A percentile compares a stretch with the other conserved stretches of the same genome.
Evolutionary conservation across 2,888 invertebrate species (phyloP).

Genomic region (Theretra japonica): DNA sequence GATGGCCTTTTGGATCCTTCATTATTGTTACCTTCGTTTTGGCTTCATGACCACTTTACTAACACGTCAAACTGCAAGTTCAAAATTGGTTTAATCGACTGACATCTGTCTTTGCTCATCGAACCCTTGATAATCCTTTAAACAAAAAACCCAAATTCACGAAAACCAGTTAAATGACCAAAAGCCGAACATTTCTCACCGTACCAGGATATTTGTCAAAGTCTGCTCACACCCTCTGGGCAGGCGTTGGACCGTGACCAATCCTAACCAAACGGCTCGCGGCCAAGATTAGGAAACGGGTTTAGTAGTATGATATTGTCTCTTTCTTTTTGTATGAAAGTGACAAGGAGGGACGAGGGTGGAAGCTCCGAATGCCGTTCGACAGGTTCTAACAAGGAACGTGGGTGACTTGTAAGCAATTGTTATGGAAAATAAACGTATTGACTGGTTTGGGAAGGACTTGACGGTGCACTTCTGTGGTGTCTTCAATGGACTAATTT

Average conservation of each 20-base stretch:
- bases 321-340: conserved; percentile 37
- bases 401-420: conserved; percentile 64
- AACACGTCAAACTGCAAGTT: neutral
- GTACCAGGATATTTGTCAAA: conserved; percentile 58
- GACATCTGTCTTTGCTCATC: neutral
- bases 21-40: neutral
- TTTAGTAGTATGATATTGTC: conserved; percentile 43
- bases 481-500: neutral
- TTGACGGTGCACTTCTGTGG: conserved; percentile 13
- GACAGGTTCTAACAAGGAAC: conserved; percentile 59
- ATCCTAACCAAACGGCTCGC: conserved; percentile 74
- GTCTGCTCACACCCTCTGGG: conserved; percentile 63
- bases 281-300: conserved; percentile 71
- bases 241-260: conserved; percentile 74
- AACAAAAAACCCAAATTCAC: neutral
- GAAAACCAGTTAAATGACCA: conserved; percentile 24
- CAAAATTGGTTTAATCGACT: neutral
- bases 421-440: conserved; percentile 49
- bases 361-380: conserved; percentile 55
- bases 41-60: neutral
- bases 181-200: conserved; percentile 16
- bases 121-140: neutral
- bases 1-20: too few relatives aligned
- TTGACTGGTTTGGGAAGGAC: conserved; percentile 29
- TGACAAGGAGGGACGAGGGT: conserved; percentile 42